These are phyloP conservation scores for Helleia helle DNA, from an alignment of 2,888 invertebrate species.

Conservation along the genomic window DNA sequence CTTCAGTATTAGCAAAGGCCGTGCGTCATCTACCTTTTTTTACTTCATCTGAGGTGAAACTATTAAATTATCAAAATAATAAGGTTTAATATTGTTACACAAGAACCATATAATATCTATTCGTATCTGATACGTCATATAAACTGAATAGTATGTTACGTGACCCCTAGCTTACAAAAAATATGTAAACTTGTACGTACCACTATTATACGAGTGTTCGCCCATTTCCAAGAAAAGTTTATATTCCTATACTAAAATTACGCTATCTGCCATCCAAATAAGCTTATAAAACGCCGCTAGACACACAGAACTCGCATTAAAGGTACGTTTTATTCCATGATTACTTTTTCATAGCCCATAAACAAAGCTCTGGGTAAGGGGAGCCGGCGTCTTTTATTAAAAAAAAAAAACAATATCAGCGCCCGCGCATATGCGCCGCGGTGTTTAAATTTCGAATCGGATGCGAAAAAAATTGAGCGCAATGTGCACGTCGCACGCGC, in stretches of 20 bases:
- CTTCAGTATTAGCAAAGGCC: no score
- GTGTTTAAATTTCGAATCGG: constrained; percentile 67
- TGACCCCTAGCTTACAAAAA: no score
- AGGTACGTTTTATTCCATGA: constrained; percentile 23
- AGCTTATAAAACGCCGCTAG: constrained; percentile 14
- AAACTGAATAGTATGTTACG: no score
- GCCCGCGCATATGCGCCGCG: constrained; percentile 51
- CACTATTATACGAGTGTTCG: no score
- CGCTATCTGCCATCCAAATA: constrained; percentile 14
- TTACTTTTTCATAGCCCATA: constrained; percentile 27
- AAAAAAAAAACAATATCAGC: constrained; percentile 44
- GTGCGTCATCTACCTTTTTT: no score
- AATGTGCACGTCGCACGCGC: constrained; percentile 66
- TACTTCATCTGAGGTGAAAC: no score
- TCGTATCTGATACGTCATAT: no score
- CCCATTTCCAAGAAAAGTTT: not conserved
- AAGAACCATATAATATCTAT: no score
- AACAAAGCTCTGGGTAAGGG: constrained; percentile 29
- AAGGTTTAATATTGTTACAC: no score
- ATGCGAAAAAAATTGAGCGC: constrained; percentile 67
- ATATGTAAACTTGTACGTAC: no score
- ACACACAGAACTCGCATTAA: constrained; percentile 23
- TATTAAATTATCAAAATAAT: no score
- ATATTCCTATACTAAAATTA: constrained; percentile 15
- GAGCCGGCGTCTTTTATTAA: constrained; percentile 37